A percentile compares a stretch with the other conserved stretches of the same genome.
These are phyloP conservation scores for Drosophila nigromelanica DNA, from an alignment of 1,140 invertebrate species.

Conservation along the genomic window DNA sequence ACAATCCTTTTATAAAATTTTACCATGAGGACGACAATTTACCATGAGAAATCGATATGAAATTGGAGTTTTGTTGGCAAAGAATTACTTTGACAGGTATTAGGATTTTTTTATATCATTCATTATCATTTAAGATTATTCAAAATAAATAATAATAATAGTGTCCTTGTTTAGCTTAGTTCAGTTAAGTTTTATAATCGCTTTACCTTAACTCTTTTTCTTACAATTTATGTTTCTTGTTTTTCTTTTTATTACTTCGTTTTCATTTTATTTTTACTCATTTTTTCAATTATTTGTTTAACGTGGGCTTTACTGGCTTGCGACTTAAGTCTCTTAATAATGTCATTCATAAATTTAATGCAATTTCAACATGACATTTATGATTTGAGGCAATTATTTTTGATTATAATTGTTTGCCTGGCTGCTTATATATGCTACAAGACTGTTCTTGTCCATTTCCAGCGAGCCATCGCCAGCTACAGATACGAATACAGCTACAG, in stretches of 20 bases:
- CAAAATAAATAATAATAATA: no score
- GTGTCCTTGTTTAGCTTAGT: no score
- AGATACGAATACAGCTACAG: constrained; percentile 7
- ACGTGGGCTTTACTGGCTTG: not conserved
- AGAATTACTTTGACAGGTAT: no score
- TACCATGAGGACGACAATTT: no score
- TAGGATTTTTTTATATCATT: no score
- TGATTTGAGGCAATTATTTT: constrained; percentile 65
- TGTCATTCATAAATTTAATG: constrained; percentile 52
- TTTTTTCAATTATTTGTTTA: constrained; percentile 1
- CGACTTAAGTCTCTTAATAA: constrained; percentile 20
- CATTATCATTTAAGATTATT: no score
- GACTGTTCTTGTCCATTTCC: constrained; percentile 14
- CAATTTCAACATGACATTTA: constrained; percentile 63
- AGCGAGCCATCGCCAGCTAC: constrained; percentile 5
- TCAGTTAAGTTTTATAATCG: no score
- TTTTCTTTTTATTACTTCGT: not conserved
- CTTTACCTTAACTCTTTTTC: not conserved
- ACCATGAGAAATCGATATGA: no score
- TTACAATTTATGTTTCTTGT: not conserved
- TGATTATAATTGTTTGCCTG: constrained; percentile 49
- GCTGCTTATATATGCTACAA: not conserved
- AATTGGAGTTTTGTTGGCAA: no score
- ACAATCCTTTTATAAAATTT: no score
- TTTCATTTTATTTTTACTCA: not conserved